Conservation (phyloP, 2,888 invertebrate genomes). For the Linnaemya vulpina region DNA sequence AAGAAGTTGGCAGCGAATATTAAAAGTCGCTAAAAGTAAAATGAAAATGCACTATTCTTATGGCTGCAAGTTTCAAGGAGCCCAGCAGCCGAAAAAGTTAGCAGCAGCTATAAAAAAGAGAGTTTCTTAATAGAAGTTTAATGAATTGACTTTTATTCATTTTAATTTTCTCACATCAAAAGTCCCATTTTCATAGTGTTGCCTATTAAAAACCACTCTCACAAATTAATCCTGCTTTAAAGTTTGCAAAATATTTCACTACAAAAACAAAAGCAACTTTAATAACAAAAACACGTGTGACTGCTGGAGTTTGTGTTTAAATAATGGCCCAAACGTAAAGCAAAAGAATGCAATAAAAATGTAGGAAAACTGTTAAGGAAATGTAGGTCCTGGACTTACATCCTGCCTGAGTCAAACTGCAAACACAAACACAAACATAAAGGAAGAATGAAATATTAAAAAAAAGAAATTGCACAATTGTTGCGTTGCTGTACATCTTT, state of each 20-base stretch:
- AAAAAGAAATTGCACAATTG: constrained; percentile 3
- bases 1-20: constrained; percentile 13
- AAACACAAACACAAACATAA: constrained; percentile 15
- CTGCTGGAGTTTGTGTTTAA: constrained; percentile 21
- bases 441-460: constrained; percentile 13
- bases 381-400: constrained; percentile 11
- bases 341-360: not conserved
- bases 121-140: too few species aligned
- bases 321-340: constrained; percentile 3
- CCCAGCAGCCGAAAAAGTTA: not conserved
- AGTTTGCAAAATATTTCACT: not conserved
- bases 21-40: not conserved
- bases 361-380: constrained; percentile 23
- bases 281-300: constrained; percentile 9
- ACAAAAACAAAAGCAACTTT: constrained; percentile 18
- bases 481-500: constrained; percentile 8
- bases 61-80: too few species aligned
- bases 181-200: not conserved
- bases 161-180: not conserved
- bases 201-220: not conserved
- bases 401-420: constrained; percentile 12
- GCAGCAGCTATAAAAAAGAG: not conserved
- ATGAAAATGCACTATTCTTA: not conserved
- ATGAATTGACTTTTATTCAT: too few species aligned
- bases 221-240: not conserved